Evolutionary conservation across 2,888 invertebrate species (phyloP).

Genomic region (Seladonia tumulorum): DNA sequence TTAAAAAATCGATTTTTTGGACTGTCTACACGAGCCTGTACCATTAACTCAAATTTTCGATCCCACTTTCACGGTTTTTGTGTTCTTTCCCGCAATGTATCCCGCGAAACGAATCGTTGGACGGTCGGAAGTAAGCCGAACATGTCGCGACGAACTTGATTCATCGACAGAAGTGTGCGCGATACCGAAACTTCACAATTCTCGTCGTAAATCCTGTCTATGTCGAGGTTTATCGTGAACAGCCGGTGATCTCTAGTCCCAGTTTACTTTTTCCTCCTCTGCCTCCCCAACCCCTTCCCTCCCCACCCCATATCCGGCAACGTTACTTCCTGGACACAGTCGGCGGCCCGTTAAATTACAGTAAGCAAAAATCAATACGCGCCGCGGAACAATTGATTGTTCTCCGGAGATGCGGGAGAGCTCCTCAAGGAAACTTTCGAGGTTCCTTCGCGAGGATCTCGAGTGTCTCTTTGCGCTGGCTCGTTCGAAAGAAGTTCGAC

Average conservation of each 20-base stretch:
- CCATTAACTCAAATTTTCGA: background rate
- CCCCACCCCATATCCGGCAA: background rate
- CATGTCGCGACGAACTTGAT: background rate
- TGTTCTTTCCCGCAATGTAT: background rate
- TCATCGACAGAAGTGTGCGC: conserved; percentile 2
- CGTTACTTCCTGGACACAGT: background rate
- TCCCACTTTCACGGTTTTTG: background rate
- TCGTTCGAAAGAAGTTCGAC: conserved; percentile 25
- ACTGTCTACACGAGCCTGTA: no score
- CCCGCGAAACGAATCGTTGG: conserved; percentile 1
- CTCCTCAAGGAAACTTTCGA: conserved; percentile 14
- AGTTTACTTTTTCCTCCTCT: background rate
- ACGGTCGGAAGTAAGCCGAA: conserved; percentile 1
- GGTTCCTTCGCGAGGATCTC: background rate
- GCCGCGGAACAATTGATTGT: conserved; percentile 27
- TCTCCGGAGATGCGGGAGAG: conserved; percentile 13
- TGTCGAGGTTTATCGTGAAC: background rate
- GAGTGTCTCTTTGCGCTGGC: background rate
- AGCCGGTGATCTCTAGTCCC: conserved; percentile 2
- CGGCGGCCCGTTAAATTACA: background rate
- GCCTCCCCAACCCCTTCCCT: background rate
- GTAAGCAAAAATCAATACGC: conserved; percentile 36
- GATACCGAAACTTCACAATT: background rate
- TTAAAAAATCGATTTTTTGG: no score
- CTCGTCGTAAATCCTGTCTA: conserved; percentile 31